These are phyloP conservation scores for Andrena dorsata DNA, from an alignment of 2,888 invertebrate genomes.

Conservation along the genomic window DNA sequence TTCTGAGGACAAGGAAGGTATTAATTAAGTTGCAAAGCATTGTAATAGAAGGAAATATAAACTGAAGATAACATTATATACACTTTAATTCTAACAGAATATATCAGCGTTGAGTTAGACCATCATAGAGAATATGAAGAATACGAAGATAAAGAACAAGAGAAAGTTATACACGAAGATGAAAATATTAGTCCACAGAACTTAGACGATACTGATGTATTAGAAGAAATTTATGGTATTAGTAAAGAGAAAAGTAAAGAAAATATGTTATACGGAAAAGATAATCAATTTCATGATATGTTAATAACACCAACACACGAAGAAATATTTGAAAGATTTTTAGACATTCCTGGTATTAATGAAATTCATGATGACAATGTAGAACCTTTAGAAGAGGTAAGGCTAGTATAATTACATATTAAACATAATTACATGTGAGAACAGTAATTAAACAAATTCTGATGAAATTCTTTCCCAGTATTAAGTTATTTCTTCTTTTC, in stretches of 20 bases:
- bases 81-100: conserved; percentile 32
- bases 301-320: conserved; percentile 76
- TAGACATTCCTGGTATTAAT: conserved; percentile 75
- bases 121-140: conserved; percentile 54
- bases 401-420: conserved; percentile 16
- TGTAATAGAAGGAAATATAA: conserved; percentile 46
- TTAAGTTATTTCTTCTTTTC: background rate
- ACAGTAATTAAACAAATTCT: background rate
- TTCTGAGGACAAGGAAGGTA: conserved; percentile 60
- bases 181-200: conserved; percentile 56
- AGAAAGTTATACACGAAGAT: conserved; percentile 60
- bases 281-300: conserved; percentile 72
- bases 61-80: conserved; percentile 59
- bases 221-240: conserved; percentile 74
- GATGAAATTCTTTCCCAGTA: background rate
- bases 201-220: conserved; percentile 58
- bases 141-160: conserved; percentile 69
- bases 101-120: conserved; percentile 51
- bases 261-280: conserved; percentile 72
- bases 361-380: conserved; percentile 79
- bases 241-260: conserved; percentile 74
- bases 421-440: background rate
- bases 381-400: conserved; percentile 83
- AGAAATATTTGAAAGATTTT: conserved; percentile 74
- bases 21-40: conserved; percentile 13